Conservation (phyloP, 2,797 vertebrate species). For the Scyliorhinus canicula region DNA sequence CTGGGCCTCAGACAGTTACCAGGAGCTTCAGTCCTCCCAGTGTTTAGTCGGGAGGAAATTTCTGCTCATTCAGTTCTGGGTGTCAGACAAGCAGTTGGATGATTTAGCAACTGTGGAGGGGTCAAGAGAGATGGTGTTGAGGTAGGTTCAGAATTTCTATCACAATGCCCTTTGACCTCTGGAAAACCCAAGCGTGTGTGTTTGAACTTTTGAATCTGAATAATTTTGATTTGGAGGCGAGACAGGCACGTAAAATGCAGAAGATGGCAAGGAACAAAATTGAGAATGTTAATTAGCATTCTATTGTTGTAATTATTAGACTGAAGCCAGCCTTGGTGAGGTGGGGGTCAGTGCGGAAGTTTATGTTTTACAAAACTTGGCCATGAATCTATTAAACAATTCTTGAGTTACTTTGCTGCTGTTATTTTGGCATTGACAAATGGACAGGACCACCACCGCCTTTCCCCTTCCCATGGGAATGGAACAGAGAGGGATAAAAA, state of each 20-base stretch:
- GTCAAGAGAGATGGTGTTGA: neutral
- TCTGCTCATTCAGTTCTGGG: neutral
- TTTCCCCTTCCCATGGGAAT: conserved; percentile 13
- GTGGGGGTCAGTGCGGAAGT: neutral
- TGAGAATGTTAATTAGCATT: neutral
- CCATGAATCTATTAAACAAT: neutral
- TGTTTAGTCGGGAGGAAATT: neutral
- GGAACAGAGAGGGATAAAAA: conserved; percentile 14
- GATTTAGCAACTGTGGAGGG: neutral
- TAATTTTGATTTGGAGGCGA: neutral
- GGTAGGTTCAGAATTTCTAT: neutral
- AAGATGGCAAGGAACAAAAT: neutral
- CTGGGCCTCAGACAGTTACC: neutral
- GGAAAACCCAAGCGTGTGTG: neutral
- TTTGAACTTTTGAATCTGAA: too few relatives aligned
- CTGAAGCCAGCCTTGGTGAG: neutral
- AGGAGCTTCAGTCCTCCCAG: neutral
- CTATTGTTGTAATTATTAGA: neutral
- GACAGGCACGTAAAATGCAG: neutral
- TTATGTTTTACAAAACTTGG: neutral
- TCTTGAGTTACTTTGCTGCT: neutral
- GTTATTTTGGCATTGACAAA: neutral
- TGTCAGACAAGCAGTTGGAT: neutral
- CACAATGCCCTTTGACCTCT: neutral
- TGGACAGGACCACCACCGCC: neutral